Evolutionary conservation across 2,113 vertebrate species (phyloP).

Genomic region (Elanus axillaris): DNA sequence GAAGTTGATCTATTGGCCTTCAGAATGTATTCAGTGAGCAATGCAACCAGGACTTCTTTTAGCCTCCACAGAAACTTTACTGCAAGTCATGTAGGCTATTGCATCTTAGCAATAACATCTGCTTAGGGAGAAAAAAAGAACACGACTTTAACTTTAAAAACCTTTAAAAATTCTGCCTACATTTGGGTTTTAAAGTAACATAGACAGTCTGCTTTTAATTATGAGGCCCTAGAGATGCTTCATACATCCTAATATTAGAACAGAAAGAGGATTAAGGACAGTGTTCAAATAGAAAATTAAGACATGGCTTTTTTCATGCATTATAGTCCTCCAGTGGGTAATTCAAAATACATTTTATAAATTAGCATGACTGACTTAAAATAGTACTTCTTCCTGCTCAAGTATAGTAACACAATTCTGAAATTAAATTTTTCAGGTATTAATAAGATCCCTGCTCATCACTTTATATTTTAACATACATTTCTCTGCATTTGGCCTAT

Average conservation of each 20-base stretch:
- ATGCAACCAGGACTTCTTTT: neutral
- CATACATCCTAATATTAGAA: constrained; percentile 25
- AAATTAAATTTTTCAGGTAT: neutral
- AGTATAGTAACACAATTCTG: neutral
- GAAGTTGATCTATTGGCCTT: neutral
- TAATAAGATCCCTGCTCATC: neutral
- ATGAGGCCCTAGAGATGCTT: neutral
- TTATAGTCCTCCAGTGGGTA: neutral
- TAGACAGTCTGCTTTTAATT: neutral
- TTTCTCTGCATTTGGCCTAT: neutral
- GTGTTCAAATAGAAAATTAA: neutral
- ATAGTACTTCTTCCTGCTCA: neutral
- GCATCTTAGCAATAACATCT: neutral
- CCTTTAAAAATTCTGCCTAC: neutral
- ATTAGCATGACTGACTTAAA: neutral
- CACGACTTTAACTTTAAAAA: neutral
- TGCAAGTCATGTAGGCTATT: neutral
- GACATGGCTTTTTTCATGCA: neutral
- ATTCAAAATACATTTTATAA: neutral
- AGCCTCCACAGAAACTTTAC: neutral
- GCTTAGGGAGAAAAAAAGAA: neutral
- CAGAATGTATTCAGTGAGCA: neutral
- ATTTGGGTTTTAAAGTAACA: neutral
- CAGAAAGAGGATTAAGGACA: neutral
- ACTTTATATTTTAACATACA: neutral